Conservation (phyloP, 2,888 invertebrate genomes). For the Julus scandinavius region DNA sequence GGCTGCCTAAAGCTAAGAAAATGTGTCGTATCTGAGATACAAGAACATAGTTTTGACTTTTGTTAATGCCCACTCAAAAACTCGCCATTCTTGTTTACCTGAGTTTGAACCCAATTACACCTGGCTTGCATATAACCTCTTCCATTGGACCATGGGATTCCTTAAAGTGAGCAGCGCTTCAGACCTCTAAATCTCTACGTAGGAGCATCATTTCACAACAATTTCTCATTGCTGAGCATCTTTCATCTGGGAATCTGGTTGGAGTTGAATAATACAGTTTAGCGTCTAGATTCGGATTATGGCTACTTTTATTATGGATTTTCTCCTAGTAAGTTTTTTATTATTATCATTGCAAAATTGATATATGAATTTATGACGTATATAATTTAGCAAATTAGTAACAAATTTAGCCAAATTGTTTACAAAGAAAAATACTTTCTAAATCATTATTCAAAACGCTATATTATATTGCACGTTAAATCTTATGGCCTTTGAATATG, state of each 20-base stretch:
- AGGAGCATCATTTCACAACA: background rate
- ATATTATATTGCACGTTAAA: too few relatives aligned
- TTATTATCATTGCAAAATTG: background rate
- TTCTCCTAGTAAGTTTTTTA: background rate
- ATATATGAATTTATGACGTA: background rate
- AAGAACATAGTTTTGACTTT: background rate
- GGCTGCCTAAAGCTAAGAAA: background rate
- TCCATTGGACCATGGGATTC: background rate
- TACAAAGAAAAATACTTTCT: too few relatives aligned
- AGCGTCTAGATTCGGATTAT: background rate
- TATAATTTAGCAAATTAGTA: too few relatives aligned
- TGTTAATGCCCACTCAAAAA: constrained; percentile 27
- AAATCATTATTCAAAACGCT: too few relatives aligned
- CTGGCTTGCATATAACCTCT: constrained; percentile 7
- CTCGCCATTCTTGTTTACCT: constrained; percentile 27
- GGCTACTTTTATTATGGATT: background rate
- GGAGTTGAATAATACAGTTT: background rate
- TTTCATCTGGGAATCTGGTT: background rate
- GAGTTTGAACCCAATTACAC: constrained; percentile 27
- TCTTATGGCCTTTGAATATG: too few relatives aligned
- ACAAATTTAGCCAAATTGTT: too few relatives aligned
- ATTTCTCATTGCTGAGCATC: background rate
- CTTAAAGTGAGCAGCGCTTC: background rate
- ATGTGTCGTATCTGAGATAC: constrained; percentile 18
- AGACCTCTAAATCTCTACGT: constrained; percentile 5